A percentile compares a stretch with the other conserved stretches of the same genome.
Conservation (phyloP, 2,113 vertebrate genomes). For the Melanerpes aurifrons region DNA sequence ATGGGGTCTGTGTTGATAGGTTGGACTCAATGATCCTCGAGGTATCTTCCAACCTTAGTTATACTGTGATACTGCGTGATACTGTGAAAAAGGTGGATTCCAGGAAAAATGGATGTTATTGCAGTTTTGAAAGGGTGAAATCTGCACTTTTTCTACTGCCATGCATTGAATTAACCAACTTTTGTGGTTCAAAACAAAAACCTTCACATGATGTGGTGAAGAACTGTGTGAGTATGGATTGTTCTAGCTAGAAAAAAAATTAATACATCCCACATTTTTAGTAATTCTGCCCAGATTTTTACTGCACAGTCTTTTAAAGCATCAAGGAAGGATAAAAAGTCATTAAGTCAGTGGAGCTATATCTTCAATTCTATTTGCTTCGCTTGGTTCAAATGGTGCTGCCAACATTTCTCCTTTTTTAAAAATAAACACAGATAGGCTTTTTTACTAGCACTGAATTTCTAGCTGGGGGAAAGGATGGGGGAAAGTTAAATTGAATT, state of each 20-base stretch:
- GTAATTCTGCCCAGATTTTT: neutral
- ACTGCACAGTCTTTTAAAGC: neutral
- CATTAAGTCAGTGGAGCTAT: neutral
- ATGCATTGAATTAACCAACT: neutral
- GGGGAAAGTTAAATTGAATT: conserved; percentile 39
- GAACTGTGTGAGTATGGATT: neutral
- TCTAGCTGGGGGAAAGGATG: conserved; percentile 3
- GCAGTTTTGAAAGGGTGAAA: neutral
- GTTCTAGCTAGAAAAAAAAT: neutral
- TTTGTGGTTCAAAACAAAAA: neutral
- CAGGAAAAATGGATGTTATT: neutral
- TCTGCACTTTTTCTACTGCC: neutral
- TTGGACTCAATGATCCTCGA: no score
- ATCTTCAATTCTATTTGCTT: neutral
- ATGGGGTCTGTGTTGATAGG: no score
- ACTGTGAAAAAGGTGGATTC: neutral
- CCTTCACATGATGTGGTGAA: neutral
- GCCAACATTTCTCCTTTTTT: neutral
- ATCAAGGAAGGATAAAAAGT: neutral
- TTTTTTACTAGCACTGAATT: neutral
- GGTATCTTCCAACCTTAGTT: no score
- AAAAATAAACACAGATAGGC: neutral
- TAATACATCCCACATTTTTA: neutral
- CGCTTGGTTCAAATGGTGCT: neutral
- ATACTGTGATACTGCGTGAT: no score